Base-by-base conservation (phyloP, 1,140 invertebrate species). In the Anastatus disparis region DNA sequence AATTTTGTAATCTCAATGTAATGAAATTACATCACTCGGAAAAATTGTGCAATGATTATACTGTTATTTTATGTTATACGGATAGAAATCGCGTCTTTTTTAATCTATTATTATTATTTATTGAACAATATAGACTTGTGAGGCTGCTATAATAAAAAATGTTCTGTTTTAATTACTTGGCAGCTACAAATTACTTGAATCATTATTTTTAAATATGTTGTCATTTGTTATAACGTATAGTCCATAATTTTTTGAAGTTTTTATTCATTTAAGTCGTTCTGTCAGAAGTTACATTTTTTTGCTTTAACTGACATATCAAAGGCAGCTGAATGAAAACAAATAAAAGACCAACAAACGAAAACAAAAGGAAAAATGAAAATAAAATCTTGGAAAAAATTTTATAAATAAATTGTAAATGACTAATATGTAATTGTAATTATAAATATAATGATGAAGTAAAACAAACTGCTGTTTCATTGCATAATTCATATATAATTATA, bases 91-190 rank as follows among this genome's bases (percentile, higher is more conserved):
- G n/a, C 26, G 29, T 10, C 26, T 17, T 20, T 12, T 62, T 74
- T 76, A 78, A 40, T 75, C 75, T n/a, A n/a, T n/a, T n/a, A n/a
- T 22, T 46, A 27, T 61, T 61, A 29, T 29, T 53, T 29, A 22
- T 53, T 48, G 22, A 17, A 22, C 22, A 15, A 48, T 48, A 6
- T 31, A 22, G 3, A 55, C 12, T n/a, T 55, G 46, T 29, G 4
- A 56, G 24, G 20, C 65, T 31, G 9, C 15, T 67, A 26, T 26
- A 35, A 35, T 35, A 35, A 35, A 46, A 20, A 24, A 44, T 35
- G 3, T 56, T 29, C 20, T 55, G 10, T 17, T 10, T 44, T 67
- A 44, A 35, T 35, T 9, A 44, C 4, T 38, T 9, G 20, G 24
- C 44, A 69, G 35, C 50, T 35, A 35, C 31, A 35, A 35, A 6